phyloP scores from a whole-genome alignment of 2,888 invertebrate species.

The Labia minor region DNA sequence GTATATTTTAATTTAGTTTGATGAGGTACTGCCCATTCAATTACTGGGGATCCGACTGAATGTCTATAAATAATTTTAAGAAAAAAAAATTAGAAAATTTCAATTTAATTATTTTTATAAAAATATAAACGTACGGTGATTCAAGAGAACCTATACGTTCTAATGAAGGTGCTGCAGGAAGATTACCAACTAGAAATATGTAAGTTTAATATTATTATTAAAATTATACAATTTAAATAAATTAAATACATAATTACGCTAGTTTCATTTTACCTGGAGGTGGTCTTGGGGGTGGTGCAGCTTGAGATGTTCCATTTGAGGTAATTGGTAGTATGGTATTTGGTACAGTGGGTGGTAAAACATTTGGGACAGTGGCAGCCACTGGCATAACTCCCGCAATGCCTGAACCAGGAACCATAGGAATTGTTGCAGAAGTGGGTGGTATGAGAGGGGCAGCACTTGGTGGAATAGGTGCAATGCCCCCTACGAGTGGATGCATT shows the following conservation, averaged over 20 bases:
- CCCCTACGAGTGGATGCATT: not conserved
- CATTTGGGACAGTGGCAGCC: not conserved
- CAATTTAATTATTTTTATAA: constrained; percentile 31
- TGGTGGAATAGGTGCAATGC: constrained; percentile 24
- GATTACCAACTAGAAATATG: constrained; percentile 20
- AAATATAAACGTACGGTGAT: constrained; percentile 35
- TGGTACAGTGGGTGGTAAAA: constrained; percentile 14
- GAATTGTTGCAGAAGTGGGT: not conserved
- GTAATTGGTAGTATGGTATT: not conserved
- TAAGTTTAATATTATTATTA: too few relatives aligned
- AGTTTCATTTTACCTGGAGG: constrained; percentile 20
- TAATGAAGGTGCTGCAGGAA: constrained; percentile 26
- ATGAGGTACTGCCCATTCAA: constrained; percentile 82
- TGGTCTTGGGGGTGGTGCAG: constrained; percentile 20
- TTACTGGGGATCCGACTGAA: constrained; percentile 38
- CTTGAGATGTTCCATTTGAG: not conserved
- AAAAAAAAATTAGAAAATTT: not conserved
- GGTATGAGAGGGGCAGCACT: constrained; percentile 9
- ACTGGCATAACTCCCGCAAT: constrained; percentile 2
- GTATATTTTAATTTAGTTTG: constrained; percentile 79
- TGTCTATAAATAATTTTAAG: constrained; percentile 26
- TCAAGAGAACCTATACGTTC: constrained; percentile 39
- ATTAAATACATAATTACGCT: too few relatives aligned
- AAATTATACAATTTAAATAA: too few relatives aligned
- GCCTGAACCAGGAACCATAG: constrained; percentile 8